A percentile compares a stretch with the other conserved stretches of the same genome.
phyloP scores from a whole-genome alignment of 2,888 invertebrate species.

The Troilus luridus region DNA sequence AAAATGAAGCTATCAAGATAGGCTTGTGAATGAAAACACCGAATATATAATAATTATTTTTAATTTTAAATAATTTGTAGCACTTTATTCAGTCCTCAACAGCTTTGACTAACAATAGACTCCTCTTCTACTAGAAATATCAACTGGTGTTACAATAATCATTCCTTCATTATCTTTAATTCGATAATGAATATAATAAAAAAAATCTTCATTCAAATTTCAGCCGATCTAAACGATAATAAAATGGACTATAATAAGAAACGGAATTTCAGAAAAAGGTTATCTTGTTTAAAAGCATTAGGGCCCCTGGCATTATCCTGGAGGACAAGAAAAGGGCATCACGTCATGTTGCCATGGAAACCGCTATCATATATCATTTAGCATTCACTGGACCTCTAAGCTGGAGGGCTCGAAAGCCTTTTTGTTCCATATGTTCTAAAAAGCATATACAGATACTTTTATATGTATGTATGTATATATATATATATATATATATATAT shows the following conservation, averaged over 20 bases:
- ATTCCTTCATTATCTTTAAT: no score
- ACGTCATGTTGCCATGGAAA: slow-evolving; percentile 15
- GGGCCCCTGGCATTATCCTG: slow-evolving; percentile 10
- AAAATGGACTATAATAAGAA: neutral
- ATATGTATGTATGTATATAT: neutral
- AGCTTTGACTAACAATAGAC: no score
- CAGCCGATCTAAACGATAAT: neutral
- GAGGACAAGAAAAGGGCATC: slow-evolving; percentile 17
- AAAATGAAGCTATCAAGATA: no score
- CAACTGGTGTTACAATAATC: no score
- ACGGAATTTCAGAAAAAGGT: neutral
- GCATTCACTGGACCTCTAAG: neutral
- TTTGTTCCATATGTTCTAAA: neutral
- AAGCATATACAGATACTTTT: neutral
- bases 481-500: neutral
- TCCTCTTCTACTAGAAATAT: no score
- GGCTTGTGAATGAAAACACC: no score
- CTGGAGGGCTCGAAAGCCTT: neutral
- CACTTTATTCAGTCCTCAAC: no score
- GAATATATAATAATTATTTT: no score
- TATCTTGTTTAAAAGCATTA: neutral
- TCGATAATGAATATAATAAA: neutral
- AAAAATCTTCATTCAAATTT: neutral
- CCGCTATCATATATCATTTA: slow-evolving; percentile 30
- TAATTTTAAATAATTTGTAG: no score